Evolutionary conservation across 2,888 invertebrate genomes (phyloP), one percentile per base, ranked within the genome.

Genomic region (Cinara cedri): DNA sequence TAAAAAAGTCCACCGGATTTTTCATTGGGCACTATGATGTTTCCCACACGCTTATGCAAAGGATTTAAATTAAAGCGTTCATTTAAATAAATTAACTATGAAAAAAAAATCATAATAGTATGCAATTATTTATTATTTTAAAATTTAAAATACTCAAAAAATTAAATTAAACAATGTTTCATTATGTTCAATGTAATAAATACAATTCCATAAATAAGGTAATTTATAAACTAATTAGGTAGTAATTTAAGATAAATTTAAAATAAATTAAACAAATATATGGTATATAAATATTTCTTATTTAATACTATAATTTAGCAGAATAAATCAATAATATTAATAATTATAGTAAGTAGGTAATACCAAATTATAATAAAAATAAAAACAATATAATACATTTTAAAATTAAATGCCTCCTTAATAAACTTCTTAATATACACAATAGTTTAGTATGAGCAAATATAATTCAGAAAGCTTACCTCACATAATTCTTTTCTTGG

Each of bases 21-120:
- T 68, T 49, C 19, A 49, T 76, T 68, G 10, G 16, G 6, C 4
- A 76, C 21, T 14, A 21, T 21, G 26, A 14, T 49, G 21, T 76
- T 76, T 26, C 49, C 76, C 21, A 76, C 55, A 49, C 68, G 55
- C 1, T 76, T 76, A 19, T 68, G 34, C 16, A 76, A 68, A 21
- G 66, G 57, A 46, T 68, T 76, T 60, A 76, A 76, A 68, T 76
- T 60, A 26, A 34, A 49, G n/a, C n/a, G n/a, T n/a, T n/a, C n/a
- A n/a, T n/a, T n/a, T n/a, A n/a, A n/a, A n/a, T n/a, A n/a, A n/a
- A n/a, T n/a, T n/a, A n/a, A n/a, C n/a, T n/a, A n/a, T n/a, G n/a
- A n/a, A n/a, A n/a, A n/a, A n/a, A n/a, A n/a, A n/a, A n/a, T n/a
- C n/a, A n/a, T n/a, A n/a, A n/a, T n/a, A n/a, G n/a, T n/a, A n/a